These are phyloP conservation scores for Sterrhoptilus dennistouni DNA, from an alignment of 2,113 vertebrate genomes.

Conservation along the genomic window DNA sequence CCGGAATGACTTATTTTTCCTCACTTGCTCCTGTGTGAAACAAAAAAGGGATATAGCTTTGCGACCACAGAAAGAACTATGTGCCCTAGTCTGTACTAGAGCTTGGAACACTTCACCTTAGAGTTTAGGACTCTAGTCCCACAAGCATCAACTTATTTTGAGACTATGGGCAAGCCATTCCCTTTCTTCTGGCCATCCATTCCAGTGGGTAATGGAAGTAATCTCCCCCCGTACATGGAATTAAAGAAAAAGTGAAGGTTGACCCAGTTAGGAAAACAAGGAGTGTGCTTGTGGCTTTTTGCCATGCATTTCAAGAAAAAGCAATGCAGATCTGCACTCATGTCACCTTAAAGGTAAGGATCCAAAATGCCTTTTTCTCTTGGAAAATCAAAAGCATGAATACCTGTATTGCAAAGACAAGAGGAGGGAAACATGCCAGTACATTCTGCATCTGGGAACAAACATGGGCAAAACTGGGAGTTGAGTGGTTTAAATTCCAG, in stretches of 20 bases:
- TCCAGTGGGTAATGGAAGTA: not conserved
- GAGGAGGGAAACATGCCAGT: not conserved
- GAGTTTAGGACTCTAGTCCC: not conserved
- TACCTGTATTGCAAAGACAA: not conserved
- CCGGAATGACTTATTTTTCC: conserved; percentile 86
- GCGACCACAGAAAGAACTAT: not conserved
- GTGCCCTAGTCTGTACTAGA: not conserved
- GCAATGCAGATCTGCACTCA: not conserved
- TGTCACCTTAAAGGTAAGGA: not conserved
- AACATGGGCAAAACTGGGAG: not conserved
- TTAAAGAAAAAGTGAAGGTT: not conserved
- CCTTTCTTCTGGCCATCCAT: not conserved
- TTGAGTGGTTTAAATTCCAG: not conserved
- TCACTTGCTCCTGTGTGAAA: conserved; percentile 78
- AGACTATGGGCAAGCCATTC: not conserved
- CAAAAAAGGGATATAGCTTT: not conserved
- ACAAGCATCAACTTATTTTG: not conserved
- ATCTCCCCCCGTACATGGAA: not conserved
- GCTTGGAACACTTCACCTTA: not conserved
- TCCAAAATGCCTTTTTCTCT: not conserved
- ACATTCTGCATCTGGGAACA: not conserved
- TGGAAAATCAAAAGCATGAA: not conserved
- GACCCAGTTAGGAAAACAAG: not conserved
- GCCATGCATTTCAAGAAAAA: not conserved
- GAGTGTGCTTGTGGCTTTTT: not conserved